Percentiles rank a stretch among this genome's conserved stretches.
phyloP scores from a whole-genome alignment of 2,797 vertebrate genomes.

The Stomatorhinus walkeri region DNA sequence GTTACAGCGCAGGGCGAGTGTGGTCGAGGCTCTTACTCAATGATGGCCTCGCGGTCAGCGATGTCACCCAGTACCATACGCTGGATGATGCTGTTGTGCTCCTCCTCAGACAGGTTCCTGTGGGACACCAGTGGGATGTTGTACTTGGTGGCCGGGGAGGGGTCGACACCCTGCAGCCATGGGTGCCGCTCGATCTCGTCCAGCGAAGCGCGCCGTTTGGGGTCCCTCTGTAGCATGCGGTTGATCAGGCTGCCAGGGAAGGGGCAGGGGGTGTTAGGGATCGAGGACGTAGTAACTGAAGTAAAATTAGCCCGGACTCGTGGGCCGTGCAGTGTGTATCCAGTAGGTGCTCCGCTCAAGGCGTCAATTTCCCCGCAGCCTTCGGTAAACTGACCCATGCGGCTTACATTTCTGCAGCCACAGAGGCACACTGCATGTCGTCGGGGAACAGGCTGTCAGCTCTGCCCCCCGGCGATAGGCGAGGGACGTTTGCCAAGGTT shows the following conservation, averaged over 20 bases:
- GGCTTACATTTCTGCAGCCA: neutral
- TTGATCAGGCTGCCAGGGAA: constrained; percentile 75
- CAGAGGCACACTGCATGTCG: neutral
- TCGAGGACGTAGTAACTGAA: constrained; percentile 20
- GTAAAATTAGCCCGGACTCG: neutral
- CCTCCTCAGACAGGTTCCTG: constrained; percentile 91
- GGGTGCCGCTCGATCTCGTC: constrained; percentile 90
- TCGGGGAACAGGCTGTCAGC: neutral
- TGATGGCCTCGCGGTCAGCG: constrained; percentile 83
- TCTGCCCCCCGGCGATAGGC: neutral
- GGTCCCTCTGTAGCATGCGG: constrained; percentile 93
- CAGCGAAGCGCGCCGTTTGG: constrained; percentile 82
- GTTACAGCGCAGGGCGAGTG: neutral
- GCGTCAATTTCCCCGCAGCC: neutral
- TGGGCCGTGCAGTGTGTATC: neutral
- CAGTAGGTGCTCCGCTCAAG: neutral
- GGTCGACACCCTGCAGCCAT: constrained; percentile 93
- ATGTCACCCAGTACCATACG: constrained; percentile 97
- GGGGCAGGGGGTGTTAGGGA: neutral
- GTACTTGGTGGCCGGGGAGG: constrained; percentile 91
- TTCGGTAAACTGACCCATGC: neutral
- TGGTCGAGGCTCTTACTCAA: constrained; percentile 69
- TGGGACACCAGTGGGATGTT: constrained; percentile 95
- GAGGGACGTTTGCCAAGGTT: neutral
- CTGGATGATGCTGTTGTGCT: constrained; percentile 95